A percentile compares a stretch with the other conserved stretches of the same genome.
These are phyloP conservation scores for Adelosebastes latens DNA, from an alignment of 2,797 vertebrate genomes.

Conservation along the genomic window DNA sequence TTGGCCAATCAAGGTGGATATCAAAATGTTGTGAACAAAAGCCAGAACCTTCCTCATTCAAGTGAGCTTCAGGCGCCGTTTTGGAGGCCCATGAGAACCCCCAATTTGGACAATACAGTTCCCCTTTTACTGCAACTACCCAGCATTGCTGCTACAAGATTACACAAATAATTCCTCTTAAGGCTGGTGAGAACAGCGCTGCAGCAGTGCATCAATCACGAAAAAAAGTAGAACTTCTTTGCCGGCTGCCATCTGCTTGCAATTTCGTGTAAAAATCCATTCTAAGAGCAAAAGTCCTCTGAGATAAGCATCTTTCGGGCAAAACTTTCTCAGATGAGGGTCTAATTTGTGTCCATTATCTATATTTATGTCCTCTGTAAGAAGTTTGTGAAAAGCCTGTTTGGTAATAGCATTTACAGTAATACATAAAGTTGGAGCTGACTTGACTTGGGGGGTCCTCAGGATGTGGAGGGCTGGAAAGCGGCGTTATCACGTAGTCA, in stretches of 20 bases:
- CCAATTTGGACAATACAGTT: slow-evolving; percentile 12
- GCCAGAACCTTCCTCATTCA: not conserved
- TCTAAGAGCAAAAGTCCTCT: slow-evolving; percentile 61
- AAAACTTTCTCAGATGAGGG: slow-evolving; percentile 72
- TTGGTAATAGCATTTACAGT: slow-evolving; percentile 59
- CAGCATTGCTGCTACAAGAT: slow-evolving; percentile 18
- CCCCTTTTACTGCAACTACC: slow-evolving; percentile 24
- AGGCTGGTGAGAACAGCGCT: slow-evolving; percentile 32
- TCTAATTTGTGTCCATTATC: slow-evolving; percentile 71
- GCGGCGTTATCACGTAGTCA: slow-evolving; percentile 26
- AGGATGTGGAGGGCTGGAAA: slow-evolving; percentile 45
- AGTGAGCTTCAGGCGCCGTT: not conserved
- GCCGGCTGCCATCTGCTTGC: slow-evolving; percentile 67
- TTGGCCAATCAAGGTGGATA: not conserved
- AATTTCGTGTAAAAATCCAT: slow-evolving; percentile 64
- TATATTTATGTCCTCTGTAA: slow-evolving; percentile 65
- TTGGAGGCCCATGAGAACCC: slow-evolving; percentile 15
- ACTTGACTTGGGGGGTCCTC: slow-evolving; percentile 64
- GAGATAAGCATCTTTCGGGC: slow-evolving; percentile 67
- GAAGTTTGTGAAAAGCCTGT: slow-evolving; percentile 51
- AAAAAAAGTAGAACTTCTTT: slow-evolving; percentile 25
- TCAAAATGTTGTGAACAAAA: not conserved
- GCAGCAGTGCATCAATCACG: slow-evolving; percentile 48
- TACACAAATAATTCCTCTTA: slow-evolving; percentile 26
- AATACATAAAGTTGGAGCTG: slow-evolving; percentile 27